A percentile compares a stretch with the other conserved stretches of the same genome.
phyloP scores from a whole-genome alignment of 2,113 vertebrate species.

The Poeciliopsis occidentalis region DNA sequence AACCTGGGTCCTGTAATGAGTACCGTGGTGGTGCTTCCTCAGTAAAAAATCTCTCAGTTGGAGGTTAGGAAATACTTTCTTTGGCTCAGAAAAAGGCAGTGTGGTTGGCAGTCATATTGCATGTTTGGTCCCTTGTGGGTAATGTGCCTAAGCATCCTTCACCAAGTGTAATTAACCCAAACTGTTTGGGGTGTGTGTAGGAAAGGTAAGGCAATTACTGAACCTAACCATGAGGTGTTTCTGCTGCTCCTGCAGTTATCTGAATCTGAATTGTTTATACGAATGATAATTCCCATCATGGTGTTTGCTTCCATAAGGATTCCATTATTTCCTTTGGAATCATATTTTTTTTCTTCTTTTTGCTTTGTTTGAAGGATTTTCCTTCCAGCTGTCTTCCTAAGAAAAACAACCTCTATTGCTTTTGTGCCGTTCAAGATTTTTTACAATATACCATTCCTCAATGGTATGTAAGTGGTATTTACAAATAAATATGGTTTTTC shows the following conservation, averaged over 20 bases:
- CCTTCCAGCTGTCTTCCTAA: neutral
- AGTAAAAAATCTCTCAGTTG: constrained; percentile 56
- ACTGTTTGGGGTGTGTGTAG: constrained; percentile 65
- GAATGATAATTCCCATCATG: constrained; percentile 17
- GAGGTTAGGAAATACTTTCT: constrained; percentile 63
- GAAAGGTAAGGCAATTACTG: constrained; percentile 66
- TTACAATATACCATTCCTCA: neutral
- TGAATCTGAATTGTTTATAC: constrained; percentile 43
- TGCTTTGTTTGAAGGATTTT: constrained; percentile 20
- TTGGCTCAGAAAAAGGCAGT: constrained; percentile 52
- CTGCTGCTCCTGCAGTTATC: constrained; percentile 57
- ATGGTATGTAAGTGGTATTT: neutral
- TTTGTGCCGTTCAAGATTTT: neutral
- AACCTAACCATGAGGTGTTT: constrained; percentile 40
- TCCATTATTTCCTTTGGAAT: constrained; percentile 22
- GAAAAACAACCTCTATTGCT: neutral
- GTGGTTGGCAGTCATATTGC: constrained; percentile 59
- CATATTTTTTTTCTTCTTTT: neutral
- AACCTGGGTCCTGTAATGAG: constrained; percentile 70
- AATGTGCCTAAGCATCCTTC: constrained; percentile 56
- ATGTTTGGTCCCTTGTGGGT: constrained; percentile 62
- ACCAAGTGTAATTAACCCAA: constrained; percentile 75
- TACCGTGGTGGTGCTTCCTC: constrained; percentile 58
- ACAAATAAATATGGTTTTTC: neutral
- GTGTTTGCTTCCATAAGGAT: constrained; percentile 14